Conservation (phyloP, 1,140 invertebrate genomes). For the Coenobita brevimanus region DNA sequence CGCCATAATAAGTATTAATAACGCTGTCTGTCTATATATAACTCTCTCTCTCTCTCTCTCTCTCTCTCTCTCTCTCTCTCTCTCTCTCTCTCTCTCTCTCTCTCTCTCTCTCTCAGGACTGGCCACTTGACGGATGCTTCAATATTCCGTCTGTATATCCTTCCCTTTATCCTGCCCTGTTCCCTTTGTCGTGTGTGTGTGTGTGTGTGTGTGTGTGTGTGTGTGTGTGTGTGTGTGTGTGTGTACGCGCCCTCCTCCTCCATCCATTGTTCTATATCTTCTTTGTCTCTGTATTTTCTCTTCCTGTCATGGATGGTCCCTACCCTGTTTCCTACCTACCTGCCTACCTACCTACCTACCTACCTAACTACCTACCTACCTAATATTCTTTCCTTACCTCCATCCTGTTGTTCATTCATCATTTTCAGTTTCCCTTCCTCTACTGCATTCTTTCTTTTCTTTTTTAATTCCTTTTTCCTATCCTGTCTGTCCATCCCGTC, state of each 20-base stretch:
- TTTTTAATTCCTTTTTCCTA: not conserved
- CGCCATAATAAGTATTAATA: not conserved
- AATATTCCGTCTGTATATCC: too few relatives aligned
- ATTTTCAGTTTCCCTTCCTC: not conserved
- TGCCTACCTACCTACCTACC: too few relatives aligned
- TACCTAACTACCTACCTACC: too few relatives aligned
- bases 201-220: not conserved
- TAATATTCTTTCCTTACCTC: not conserved
- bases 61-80: not conserved
- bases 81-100: not conserved
- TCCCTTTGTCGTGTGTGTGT: too few relatives aligned
- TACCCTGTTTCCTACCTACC: too few relatives aligned
- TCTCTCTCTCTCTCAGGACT: too few relatives aligned
- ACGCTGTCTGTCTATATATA: too few relatives aligned
- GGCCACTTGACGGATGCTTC: too few relatives aligned
- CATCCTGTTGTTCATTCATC: not conserved
- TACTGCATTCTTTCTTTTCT: not conserved
- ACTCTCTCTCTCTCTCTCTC: too few relatives aligned
- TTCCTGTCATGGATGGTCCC: not conserved
- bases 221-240: constrained; percentile 42
- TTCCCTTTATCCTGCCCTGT: not conserved
- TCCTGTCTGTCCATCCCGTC: not conserved
- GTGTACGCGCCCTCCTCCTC: not conserved
- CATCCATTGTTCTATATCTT: not conserved
- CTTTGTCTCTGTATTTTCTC: too few relatives aligned